These are phyloP conservation scores for Drosophila arizonae DNA, from an alignment of 1,140 invertebrate genomes.

Conservation along the genomic window DNA sequence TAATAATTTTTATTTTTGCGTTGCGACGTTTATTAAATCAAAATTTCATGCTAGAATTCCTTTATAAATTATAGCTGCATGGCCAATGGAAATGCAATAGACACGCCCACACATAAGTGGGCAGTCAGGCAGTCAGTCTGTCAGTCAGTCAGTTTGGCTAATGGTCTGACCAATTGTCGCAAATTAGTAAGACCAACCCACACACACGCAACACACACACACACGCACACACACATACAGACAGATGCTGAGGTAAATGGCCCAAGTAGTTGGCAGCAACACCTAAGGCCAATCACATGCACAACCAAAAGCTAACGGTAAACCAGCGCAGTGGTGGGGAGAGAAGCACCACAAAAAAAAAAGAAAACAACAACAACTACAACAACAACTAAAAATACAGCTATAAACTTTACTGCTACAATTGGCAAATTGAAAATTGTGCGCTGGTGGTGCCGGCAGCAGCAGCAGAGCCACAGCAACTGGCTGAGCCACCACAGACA, in stretches of 20 bases:
- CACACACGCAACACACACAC: slow-evolving; percentile 4
- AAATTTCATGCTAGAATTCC: slow-evolving; percentile 69
- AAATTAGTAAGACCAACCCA: slow-evolving; percentile 59
- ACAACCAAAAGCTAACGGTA: slow-evolving; percentile 64
- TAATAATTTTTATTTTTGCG: slow-evolving; percentile 1
- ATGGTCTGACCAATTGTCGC: slow-evolving; percentile 73
- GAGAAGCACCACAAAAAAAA: slow-evolving; percentile 11
- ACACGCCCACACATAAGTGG: slow-evolving; percentile 56
- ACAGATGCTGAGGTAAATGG: slow-evolving; percentile 35
- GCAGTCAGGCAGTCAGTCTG: slow-evolving; percentile 30
- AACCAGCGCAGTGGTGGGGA: neutral
- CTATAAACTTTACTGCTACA: slow-evolving; percentile 80
- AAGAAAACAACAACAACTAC: neutral
- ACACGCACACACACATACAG: slow-evolving; percentile 5
- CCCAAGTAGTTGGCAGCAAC: slow-evolving; percentile 60
- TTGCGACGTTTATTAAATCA: slow-evolving; percentile 27
- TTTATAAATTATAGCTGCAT: slow-evolving; percentile 55
- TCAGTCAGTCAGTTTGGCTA: slow-evolving; percentile 39
- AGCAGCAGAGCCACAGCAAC: slow-evolving; percentile 1
- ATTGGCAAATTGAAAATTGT: slow-evolving; percentile 81
- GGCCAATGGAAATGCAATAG: slow-evolving; percentile 36
- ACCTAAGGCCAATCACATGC: slow-evolving; percentile 76
- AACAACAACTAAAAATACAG: slow-evolving; percentile 44
- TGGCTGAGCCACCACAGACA: slow-evolving; percentile 41
- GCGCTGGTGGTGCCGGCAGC: slow-evolving; percentile 56